phyloP scores from a whole-genome alignment of 1,140 invertebrate genomes.

The Melitaea cinxia region DNA sequence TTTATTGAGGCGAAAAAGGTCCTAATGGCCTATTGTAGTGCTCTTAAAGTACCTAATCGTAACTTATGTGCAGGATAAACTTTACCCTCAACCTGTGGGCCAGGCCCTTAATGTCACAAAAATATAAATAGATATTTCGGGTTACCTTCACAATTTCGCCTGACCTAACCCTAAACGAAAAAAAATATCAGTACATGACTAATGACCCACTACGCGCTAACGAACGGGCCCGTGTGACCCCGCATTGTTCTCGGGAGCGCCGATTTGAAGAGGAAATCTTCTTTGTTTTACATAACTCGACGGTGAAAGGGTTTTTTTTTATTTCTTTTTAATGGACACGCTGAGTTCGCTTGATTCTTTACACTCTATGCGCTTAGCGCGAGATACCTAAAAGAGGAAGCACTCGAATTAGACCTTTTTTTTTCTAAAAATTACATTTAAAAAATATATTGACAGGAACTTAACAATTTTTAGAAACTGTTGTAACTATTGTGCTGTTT shows the following conservation, averaged over 20 bases:
- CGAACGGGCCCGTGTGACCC: constrained; percentile 38
- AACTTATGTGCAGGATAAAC: no score
- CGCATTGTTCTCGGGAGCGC: constrained; percentile 30
- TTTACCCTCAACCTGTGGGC: no score
- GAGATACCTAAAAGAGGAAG: neutral
- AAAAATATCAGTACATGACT: constrained; percentile 41
- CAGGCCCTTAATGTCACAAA: neutral
- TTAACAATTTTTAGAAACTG: no score
- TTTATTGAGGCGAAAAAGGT: no score
- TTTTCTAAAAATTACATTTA: no score
- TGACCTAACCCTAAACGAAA: constrained; percentile 10
- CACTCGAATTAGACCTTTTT: neutral
- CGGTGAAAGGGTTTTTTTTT: constrained; percentile 24
- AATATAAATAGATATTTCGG: constrained; percentile 6
- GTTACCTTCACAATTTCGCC: constrained; percentile 1
- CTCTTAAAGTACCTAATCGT: no score
- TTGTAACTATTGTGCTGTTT: no score
- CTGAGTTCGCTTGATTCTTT: constrained; percentile 27
- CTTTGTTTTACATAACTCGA: constrained; percentile 39
- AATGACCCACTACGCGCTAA: constrained; percentile 49
- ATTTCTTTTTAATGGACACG: constrained; percentile 26
- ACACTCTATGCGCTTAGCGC: constrained; percentile 6
- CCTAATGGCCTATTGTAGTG: no score
- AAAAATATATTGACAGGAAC: no score
- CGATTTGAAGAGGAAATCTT: constrained; percentile 41